Evolutionary conservation across 2,888 invertebrate species (phyloP).

Genomic region (Melieria picta): DNA sequence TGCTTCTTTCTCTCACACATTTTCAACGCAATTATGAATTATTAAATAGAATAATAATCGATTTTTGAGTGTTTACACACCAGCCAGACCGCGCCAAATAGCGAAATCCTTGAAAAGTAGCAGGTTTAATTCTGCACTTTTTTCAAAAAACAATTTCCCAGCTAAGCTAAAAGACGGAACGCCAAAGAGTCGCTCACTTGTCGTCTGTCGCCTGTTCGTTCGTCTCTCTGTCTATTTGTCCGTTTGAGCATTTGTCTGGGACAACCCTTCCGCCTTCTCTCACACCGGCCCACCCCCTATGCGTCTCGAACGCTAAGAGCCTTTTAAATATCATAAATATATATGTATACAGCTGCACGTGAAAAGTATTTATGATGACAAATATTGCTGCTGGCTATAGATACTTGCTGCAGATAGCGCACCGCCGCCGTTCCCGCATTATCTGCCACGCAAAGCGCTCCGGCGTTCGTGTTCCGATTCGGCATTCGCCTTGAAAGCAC

Average conservation of each 20-base stretch:
- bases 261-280: slow-evolving; percentile 3
- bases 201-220: slow-evolving; percentile 49
- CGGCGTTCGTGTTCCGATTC: slow-evolving; percentile 1
- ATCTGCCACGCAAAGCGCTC: background rate
- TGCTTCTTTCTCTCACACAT: slow-evolving; percentile 15
- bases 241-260: no score
- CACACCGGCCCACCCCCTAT: background rate
- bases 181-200: no score
- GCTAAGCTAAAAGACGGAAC: slow-evolving; percentile 51
- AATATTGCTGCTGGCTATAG: slow-evolving; percentile 55
- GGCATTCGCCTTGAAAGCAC: background rate
- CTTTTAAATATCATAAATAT: slow-evolving; percentile 48
- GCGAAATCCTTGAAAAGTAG: background rate
- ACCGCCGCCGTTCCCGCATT: background rate
- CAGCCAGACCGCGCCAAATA: background rate
- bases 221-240: slow-evolving; percentile 15
- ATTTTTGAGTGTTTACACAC: slow-evolving; percentile 44
- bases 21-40: slow-evolving; percentile 45
- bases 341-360: slow-evolving; percentile 12
- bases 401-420: slow-evolving; percentile 37
- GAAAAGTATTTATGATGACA: slow-evolving; percentile 53
- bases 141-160: slow-evolving; percentile 55
- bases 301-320: slow-evolving; percentile 44
- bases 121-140: background rate
- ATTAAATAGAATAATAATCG: slow-evolving; percentile 49